A percentile compares a stretch with the other conserved stretches of the same genome.
Evolutionary conservation across 2,113 vertebrate species (phyloP).

Genomic region (Falcunculus frontatus): DNA sequence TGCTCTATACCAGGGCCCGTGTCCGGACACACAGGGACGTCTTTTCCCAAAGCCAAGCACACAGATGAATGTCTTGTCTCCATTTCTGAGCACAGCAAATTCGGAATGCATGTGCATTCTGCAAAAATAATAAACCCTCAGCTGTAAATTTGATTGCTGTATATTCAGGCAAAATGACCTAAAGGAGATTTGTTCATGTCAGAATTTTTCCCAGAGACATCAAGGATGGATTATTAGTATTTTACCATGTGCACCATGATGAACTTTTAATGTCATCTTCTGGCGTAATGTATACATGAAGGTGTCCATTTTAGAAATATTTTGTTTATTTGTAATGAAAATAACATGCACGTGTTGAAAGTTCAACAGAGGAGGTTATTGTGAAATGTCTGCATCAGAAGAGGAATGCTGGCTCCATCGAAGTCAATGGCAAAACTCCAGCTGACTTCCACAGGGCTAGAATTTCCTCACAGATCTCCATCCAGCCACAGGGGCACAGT

Average conservation of each 20-base stretch:
- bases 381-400: slow-evolving; percentile 21
- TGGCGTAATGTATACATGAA: background rate
- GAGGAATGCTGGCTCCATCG: background rate
- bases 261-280: slow-evolving; percentile 22
- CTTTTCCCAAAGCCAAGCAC: slow-evolving; percentile 51
- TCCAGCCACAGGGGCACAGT: background rate
- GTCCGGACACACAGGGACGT: slow-evolving; percentile 38
- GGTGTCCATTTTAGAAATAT: background rate
- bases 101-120: slow-evolving; percentile 32
- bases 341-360: background rate
- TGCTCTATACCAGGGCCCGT: slow-evolving; percentile 27
- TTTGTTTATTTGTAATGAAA: slow-evolving; percentile 50
- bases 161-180: background rate
- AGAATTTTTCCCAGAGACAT: slow-evolving; percentile 15
- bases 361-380: slow-evolving; percentile 11
- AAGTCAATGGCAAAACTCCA: slow-evolving; percentile 29
- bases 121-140: slow-evolving; percentile 52
- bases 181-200: background rate
- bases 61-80: slow-evolving; percentile 55
- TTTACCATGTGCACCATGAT: background rate
- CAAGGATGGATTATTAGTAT: slow-evolving; percentile 31
- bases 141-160: slow-evolving; percentile 31
- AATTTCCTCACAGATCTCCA: background rate
- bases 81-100: slow-evolving; percentile 29
- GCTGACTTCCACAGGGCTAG: background rate